Evolutionary conservation across 2,888 invertebrate species (phyloP), one percentile per base, ranked within the genome.

Genomic region (Dicyrtomina minuta): DNA sequence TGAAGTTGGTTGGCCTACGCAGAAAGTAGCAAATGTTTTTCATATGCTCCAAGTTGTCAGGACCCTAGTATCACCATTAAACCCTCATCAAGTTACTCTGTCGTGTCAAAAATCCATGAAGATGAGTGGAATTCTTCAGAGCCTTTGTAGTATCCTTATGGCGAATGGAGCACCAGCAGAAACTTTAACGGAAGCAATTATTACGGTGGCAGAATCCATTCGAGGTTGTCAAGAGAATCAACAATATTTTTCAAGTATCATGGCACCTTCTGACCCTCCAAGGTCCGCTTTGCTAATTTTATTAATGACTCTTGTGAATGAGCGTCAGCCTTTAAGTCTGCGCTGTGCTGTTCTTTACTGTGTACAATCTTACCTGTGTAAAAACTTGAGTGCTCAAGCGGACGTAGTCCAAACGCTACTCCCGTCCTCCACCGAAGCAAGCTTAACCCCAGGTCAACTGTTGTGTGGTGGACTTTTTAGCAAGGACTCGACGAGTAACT

Each of bases 261-360:
- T 91, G 86, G 96, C 96, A 17, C 96, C 96, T 0, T 93, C 93
- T 1, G 91, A 88, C 78, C 96, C 97, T 5, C 96, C 96, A 2
- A 87, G 86, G 87, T 87, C 97, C 0, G 95, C 95, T 0, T 89
- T 98, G 65, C 92, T 98, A 0, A 93, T 98, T 53, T 85, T 99
- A 8, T 84, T 99, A 10, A 94, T 97, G 92, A 96, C 97, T 0
- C 97, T 99, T 96, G 94, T 96, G 6, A 96, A 97, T 81, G 98
- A 99, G 81, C 96, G 96, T 80, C 99, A 99, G 81, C 92, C 96
- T 0, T 91, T 98, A 81, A 84, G 84, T 0, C 82, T 92, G 79
- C 89, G 99, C 72, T 95, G 95, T 81, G 92, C 98, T 0, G 96
- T 98, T 1, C 87, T 99, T 0, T 99, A 99, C 82, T 96, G 96